These are phyloP conservation scores for Eupithecia centaureata DNA, from an alignment of 2,888 invertebrate genomes.

Conservation along the genomic window DNA sequence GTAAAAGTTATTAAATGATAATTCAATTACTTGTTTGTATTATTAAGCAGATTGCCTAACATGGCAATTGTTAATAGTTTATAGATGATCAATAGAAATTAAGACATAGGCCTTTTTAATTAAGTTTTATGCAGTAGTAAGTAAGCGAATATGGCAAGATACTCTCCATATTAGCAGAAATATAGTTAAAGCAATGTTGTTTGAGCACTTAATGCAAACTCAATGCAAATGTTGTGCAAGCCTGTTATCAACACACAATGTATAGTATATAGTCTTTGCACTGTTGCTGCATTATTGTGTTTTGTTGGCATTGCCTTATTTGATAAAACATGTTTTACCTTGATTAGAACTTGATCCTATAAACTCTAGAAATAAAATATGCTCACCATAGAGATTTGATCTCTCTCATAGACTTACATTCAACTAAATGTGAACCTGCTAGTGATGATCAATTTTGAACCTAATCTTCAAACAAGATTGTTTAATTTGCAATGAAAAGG, in stretches of 20 bases:
- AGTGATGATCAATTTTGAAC: not conserved
- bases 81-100: not conserved
- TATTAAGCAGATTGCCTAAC: not conserved
- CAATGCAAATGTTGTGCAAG: no score
- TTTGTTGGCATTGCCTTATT: no score
- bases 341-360: not conserved
- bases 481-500: not conserved
- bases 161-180: not conserved
- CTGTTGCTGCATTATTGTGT: no score
- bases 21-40: not conserved
- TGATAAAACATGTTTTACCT: not conserved
- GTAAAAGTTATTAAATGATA: not conserved
- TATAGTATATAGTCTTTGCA: no score
- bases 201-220: no score
- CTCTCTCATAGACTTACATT: not conserved
- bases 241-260: no score
- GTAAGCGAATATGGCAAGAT: not conserved
- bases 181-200: not conserved
- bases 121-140: no score
- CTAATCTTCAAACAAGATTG: slow-evolving; percentile 34
- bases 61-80: not conserved
- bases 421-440: not conserved
- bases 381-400: not conserved
- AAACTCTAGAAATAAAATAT: not conserved
- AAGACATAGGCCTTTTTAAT: not conserved